A percentile compares a stretch with the other conserved stretches of the same genome.
These are phyloP conservation scores for Philhelius pedissequus DNA, from an alignment of 2,888 invertebrate genomes.

Conservation along the genomic window DNA sequence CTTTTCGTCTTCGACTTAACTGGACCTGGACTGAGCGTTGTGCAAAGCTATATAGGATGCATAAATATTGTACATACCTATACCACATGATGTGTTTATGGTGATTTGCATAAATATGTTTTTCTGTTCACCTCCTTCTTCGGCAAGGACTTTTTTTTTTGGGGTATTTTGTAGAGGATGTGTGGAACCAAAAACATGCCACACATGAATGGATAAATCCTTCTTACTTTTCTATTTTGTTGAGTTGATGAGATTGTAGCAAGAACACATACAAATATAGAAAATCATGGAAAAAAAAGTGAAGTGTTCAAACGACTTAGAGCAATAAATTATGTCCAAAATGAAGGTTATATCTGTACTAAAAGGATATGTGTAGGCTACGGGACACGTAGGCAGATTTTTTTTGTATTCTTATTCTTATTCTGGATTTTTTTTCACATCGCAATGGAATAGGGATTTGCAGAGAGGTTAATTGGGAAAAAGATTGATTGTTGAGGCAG, in stretches of 20 bases:
- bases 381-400: conserved; percentile 57
- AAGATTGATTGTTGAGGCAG: conserved; percentile 31
- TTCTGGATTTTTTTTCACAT: not conserved
- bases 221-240: conserved; percentile 14
- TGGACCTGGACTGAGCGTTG: too few species aligned
- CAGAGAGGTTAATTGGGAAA: conserved; percentile 56
- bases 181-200: conserved; percentile 43
- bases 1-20: too few species aligned
- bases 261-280: conserved; percentile 4
- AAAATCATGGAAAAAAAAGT: conserved; percentile 19
- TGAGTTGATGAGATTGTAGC: conserved; percentile 62
- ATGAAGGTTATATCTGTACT: conserved; percentile 37
- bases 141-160: not conserved
- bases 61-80: conserved; percentile 54
- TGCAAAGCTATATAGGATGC: conserved; percentile 35
- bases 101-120: conserved; percentile 68
- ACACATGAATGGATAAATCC: conserved; percentile 59
- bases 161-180: not conserved
- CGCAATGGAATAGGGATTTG: not conserved
- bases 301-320: conserved; percentile 34
- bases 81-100: conserved; percentile 67
- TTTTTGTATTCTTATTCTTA: conserved; percentile 10
- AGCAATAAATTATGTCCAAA: conserved; percentile 64
- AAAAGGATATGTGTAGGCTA: conserved; percentile 29
- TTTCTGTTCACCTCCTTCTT: not conserved